Percentiles rank a stretch among this genome's conserved stretches.
Conservation (phyloP, 2,888 invertebrate species). For the Platerodrilus igneus region DNA sequence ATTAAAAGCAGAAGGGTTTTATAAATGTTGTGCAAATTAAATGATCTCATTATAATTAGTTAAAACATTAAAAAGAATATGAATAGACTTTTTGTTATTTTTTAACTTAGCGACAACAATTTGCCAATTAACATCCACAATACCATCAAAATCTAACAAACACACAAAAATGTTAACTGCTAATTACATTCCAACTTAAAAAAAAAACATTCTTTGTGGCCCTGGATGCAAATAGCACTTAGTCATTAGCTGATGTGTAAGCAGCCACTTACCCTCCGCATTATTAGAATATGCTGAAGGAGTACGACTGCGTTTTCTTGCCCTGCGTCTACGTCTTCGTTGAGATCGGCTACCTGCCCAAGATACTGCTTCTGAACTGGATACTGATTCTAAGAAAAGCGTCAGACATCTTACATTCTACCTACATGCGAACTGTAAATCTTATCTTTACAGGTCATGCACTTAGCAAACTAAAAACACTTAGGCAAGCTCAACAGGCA, state of each 20-base stretch:
- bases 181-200: too few species aligned
- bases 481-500: slow-evolving; percentile 10
- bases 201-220: slow-evolving; percentile 11
- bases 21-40: too few species aligned
- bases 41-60: too few species aligned
- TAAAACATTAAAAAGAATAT: too few species aligned
- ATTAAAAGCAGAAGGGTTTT: too few species aligned
- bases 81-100: too few species aligned
- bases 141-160: too few species aligned
- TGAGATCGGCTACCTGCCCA: slow-evolving; percentile 51
- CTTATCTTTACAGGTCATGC: too few species aligned
- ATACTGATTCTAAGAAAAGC: slow-evolving; percentile 54
- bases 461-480: slow-evolving; percentile 6
- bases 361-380: slow-evolving; percentile 57
- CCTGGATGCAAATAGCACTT: slow-evolving; percentile 10
- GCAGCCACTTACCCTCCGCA: slow-evolving; percentile 39
- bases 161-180: too few species aligned
- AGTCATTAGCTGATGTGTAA: slow-evolving; percentile 32
- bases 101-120: too few species aligned
- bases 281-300: slow-evolving; percentile 37
- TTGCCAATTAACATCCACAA: too few species aligned
- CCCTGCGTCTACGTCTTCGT: slow-evolving; percentile 42
- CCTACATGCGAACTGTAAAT: too few species aligned
- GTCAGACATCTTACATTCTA: slow-evolving; percentile 23
- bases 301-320: slow-evolving; percentile 44